Conservation (phyloP, 2,113 vertebrate genomes). For the Paramisgurnus dabryanus region DNA sequence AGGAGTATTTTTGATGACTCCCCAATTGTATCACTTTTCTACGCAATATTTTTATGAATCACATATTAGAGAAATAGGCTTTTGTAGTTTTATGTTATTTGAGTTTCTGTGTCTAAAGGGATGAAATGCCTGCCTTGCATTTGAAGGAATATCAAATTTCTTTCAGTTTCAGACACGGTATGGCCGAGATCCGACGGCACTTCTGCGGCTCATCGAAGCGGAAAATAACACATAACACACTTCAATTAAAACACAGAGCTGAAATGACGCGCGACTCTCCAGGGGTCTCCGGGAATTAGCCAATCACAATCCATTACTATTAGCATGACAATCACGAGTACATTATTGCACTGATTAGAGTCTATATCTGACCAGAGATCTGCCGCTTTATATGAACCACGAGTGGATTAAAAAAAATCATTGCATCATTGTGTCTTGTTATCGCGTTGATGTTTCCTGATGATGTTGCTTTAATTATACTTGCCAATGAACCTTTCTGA, state of each 20-base stretch:
- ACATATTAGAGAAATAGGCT: too few species aligned
- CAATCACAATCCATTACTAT: constrained; percentile 74
- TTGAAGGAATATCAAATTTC: not conserved
- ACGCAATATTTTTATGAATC: too few species aligned
- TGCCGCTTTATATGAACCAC: not conserved
- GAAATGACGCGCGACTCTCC: constrained; percentile 76
- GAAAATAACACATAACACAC: constrained; percentile 85
- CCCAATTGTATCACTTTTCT: too few species aligned
- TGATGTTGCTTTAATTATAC: not conserved
- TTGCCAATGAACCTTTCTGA: not conserved
- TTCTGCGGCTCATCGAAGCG: constrained; percentile 77
- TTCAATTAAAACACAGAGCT: constrained; percentile 78
- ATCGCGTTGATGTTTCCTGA: not conserved
- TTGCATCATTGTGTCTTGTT: not conserved
- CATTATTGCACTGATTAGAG: constrained; percentile 58
- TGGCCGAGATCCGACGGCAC: constrained; percentile 60
- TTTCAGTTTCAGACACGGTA: not conserved
- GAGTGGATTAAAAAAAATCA: not conserved
- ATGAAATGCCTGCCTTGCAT: too few species aligned
- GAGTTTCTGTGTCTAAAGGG: too few species aligned
- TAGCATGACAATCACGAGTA: constrained; percentile 80
- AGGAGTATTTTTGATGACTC: too few species aligned
- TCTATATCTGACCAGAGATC: constrained; percentile 5
- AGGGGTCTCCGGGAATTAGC: constrained; percentile 70
- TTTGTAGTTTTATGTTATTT: too few species aligned